A percentile compares a stretch with the other conserved stretches of the same genome.
Evolutionary conservation across 2,797 vertebrate species (phyloP).

Genomic region (Ataeniobius toweri): DNA sequence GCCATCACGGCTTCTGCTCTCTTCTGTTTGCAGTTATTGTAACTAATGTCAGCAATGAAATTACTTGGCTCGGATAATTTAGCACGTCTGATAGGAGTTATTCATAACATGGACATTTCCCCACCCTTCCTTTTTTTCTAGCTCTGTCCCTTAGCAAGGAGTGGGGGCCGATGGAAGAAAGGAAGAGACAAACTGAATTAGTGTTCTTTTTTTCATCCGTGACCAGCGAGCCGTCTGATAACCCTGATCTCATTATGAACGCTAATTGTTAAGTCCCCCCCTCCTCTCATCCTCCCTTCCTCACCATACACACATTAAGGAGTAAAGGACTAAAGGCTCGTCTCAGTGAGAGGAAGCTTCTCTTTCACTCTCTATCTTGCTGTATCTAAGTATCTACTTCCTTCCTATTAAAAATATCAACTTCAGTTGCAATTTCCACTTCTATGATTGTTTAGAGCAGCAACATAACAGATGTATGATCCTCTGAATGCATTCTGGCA

Average conservation of each 20-base stretch:
- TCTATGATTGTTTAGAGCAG: slow-evolving; percentile 63
- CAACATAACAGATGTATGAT: slow-evolving; percentile 66
- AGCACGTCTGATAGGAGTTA: slow-evolving; percentile 65
- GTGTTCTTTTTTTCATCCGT: slow-evolving; percentile 81
- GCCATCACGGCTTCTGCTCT: slow-evolving; percentile 29
- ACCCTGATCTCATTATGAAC: slow-evolving; percentile 80
- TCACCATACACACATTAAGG: slow-evolving; percentile 39
- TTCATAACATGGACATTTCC: slow-evolving; percentile 65
- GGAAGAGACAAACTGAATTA: slow-evolving; percentile 82
- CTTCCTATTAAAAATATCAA: slow-evolving; percentile 67
- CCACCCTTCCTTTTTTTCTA: slow-evolving; percentile 43
- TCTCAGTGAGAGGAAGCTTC: slow-evolving; percentile 34
- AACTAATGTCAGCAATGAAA: slow-evolving; percentile 58
- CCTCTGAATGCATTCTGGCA: slow-evolving; percentile 58
- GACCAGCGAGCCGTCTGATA: slow-evolving; percentile 77
- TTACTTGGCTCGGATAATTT: slow-evolving; percentile 57
- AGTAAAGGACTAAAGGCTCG: slow-evolving; percentile 37
- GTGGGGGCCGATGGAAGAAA: slow-evolving; percentile 62
- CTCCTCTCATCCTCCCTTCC: slow-evolving; percentile 48
- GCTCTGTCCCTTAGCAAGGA: slow-evolving; percentile 49
- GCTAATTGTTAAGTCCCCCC: slow-evolving; percentile 75
- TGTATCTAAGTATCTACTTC: slow-evolving; percentile 66
- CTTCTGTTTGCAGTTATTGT: slow-evolving; percentile 49
- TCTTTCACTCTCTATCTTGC: slow-evolving; percentile 17
- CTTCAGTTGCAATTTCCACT: slow-evolving; percentile 66